Conservation (phyloP, 2,113 vertebrate species). For the Tamias sibiricus region DNA sequence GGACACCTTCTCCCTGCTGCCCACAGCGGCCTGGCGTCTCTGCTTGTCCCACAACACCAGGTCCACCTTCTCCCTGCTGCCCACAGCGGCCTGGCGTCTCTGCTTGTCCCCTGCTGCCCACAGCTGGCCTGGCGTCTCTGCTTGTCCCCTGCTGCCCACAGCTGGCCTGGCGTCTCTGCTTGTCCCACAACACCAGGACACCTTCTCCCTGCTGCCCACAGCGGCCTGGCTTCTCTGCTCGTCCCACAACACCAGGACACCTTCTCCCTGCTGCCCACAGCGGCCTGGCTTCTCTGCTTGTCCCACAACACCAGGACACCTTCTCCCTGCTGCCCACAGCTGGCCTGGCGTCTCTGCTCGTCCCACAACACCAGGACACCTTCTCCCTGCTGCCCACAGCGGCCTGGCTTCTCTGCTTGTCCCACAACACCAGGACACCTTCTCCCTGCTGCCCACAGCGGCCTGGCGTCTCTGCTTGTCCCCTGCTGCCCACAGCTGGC, state of each 20-base stretch:
- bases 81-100: neutral
- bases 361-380: neutral
- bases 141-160: too few relatives aligned
- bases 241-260: too few relatives aligned
- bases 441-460: fast-evolving
- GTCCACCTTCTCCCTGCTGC: too few relatives aligned
- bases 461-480: neutral
- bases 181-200: fast-evolving
- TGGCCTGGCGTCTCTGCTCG: neutral
- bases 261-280: neutral
- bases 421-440: neutral
- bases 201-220: neutral
- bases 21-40: neutral
- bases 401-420: neutral
- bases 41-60: too few relatives aligned
- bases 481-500: too few relatives aligned
- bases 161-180: neutral
- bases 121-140: neutral
- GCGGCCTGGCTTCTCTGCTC: neutral
- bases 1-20: neutral
- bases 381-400: too few relatives aligned
- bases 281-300: neutral
- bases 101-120: too few relatives aligned
- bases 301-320: neutral
- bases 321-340: too few relatives aligned